Evolutionary conservation across 2,113 vertebrate species (phyloP).

Genomic region (Corythaixoides concolor): DNA sequence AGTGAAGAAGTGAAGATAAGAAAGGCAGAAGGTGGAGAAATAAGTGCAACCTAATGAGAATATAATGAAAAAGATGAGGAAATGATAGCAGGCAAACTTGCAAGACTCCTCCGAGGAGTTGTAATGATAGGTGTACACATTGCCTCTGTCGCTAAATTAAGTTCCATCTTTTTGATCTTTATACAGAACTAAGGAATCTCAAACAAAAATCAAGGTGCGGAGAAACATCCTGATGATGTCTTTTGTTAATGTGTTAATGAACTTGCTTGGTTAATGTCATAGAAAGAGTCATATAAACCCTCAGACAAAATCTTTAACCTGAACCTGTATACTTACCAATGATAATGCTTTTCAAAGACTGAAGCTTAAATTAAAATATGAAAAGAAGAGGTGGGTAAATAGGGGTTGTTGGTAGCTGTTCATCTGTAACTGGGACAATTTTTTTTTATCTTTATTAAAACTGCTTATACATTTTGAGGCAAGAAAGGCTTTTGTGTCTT

Average conservation of each 20-base stretch:
- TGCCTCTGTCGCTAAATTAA: not conserved
- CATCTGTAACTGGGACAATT: not conserved
- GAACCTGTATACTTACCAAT: not conserved
- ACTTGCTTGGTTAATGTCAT: constrained; percentile 1
- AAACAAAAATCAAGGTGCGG: not conserved
- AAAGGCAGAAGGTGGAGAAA: not conserved
- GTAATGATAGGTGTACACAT: not conserved
- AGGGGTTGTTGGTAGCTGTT: constrained; percentile 37
- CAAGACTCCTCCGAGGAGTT: not conserved
- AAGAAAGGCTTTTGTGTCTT: not conserved
- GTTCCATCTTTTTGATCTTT: constrained; percentile 27
- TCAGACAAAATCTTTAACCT: constrained; percentile 22
- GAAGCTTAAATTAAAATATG: constrained; percentile 53
- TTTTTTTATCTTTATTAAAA: constrained; percentile 16
- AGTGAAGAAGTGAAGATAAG: not conserved
- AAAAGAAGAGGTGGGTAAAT: constrained; percentile 45
- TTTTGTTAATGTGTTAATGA: constrained; percentile 41
- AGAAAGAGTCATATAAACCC: not conserved
- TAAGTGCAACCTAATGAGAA: not conserved
- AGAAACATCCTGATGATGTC: not conserved
- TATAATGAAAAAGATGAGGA: not conserved
- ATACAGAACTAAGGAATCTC: not conserved
- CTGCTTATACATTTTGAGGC: not conserved
- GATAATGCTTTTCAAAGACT: constrained; percentile 44
- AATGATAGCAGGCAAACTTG: not conserved